Conservation (phyloP, 2,113 vertebrate genomes). For the Macheiramphus alcinus region DNA sequence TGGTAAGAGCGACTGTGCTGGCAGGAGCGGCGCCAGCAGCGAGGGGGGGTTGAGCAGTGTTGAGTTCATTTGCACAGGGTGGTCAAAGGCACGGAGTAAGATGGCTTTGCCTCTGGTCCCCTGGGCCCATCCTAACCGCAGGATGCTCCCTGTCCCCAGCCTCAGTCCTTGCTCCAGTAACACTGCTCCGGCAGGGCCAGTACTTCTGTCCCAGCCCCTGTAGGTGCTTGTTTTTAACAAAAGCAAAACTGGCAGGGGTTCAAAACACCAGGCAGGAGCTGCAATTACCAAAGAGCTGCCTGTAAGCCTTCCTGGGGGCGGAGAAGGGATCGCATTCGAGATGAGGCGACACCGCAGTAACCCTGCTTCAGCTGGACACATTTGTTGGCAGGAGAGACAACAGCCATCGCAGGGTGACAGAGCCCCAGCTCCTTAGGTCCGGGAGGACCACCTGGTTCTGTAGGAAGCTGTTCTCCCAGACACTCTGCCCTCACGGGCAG, state of each 20-base stretch:
- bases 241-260: background rate
- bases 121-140: background rate
- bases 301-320: background rate
- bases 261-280: background rate
- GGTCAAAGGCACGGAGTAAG: no score
- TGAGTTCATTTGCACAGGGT: no score
- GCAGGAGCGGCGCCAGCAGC: no score
- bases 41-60: no score
- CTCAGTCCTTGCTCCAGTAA: background rate
- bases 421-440: background rate
- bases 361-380: background rate
- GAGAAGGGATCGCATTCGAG: background rate
- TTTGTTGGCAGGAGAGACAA: background rate
- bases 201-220: background rate
- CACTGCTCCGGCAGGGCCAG: background rate
- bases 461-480: background rate
- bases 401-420: background rate
- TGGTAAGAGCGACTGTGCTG: no score
- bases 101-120: no score
- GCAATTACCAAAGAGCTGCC: background rate
- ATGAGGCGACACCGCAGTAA: background rate
- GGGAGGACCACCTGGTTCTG: background rate
- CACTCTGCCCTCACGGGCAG: accelerated
- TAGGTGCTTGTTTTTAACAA: background rate
- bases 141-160: background rate